These are phyloP conservation scores for Helogale parvula DNA, from an alignment of 2,113 vertebrate species.

Conservation along the genomic window DNA sequence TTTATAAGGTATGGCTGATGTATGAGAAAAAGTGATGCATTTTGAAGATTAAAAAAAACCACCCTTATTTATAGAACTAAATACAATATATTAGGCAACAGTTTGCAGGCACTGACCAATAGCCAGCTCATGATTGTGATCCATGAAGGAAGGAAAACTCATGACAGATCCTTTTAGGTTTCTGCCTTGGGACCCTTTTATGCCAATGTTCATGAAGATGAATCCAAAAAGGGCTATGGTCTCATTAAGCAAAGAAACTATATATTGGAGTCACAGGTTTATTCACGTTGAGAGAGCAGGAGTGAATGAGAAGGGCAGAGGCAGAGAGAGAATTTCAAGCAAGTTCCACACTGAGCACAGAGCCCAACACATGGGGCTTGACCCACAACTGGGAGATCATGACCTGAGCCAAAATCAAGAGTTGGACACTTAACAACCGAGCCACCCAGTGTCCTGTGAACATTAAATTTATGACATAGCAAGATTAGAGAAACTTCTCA, in stretches of 20 bases:
- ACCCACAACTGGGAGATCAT: too few relatives aligned
- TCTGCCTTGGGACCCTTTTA: neutral
- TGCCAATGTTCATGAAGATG: neutral
- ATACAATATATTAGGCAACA: neutral
- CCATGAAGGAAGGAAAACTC: neutral
- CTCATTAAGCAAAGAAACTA: neutral
- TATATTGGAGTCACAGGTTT: neutral
- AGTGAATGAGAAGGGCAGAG: too few relatives aligned
- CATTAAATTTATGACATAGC: neutral
- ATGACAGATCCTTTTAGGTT: neutral
- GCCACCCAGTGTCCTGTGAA: neutral
- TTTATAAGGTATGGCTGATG: slow-evolving; percentile 63
- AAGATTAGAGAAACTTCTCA: neutral
- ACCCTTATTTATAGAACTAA: neutral
- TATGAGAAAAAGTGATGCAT: slow-evolving; percentile 72
- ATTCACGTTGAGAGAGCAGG: too few relatives aligned
- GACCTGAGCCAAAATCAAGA: too few relatives aligned
- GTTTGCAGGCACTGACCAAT: neutral
- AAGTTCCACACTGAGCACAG: too few relatives aligned
- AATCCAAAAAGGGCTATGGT: neutral
- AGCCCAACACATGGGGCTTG: too few relatives aligned
- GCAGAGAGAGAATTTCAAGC: too few relatives aligned
- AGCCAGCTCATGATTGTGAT: too few relatives aligned
- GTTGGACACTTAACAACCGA: too few relatives aligned
- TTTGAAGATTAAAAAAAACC: slow-evolving; percentile 68